These are phyloP conservation scores for Phodopus roborovskii DNA, from an alignment of 2,113 vertebrate species.

Conservation along the genomic window DNA sequence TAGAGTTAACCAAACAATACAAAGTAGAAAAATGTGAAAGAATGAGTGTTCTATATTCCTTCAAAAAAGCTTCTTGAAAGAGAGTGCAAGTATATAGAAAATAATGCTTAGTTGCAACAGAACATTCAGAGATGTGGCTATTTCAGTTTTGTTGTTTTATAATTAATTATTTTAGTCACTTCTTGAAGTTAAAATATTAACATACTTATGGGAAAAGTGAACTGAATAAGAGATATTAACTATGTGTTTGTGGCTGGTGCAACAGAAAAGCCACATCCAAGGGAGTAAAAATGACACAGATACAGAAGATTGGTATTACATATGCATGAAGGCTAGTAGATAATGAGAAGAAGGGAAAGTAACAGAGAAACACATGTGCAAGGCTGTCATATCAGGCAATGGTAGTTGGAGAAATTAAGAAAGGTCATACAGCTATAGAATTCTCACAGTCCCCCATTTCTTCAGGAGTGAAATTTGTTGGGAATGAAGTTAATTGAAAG, in stretches of 20 bases:
- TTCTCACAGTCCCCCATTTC: not conserved
- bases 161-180: not conserved
- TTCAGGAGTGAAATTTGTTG: not conserved
- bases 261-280: not conserved
- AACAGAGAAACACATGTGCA: not conserved
- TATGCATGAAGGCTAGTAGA: not conserved
- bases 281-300: not conserved
- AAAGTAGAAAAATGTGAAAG: not conserved
- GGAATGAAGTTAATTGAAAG: not conserved
- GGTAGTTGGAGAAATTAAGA: not conserved
- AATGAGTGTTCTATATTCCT: not conserved
- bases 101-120: not conserved
- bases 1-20: not conserved
- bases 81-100: not conserved
- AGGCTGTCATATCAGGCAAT: not conserved
- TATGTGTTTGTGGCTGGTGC: too few species aligned
- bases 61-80: not conserved
- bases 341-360: not conserved
- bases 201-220: not conserved
- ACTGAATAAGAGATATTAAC: too few species aligned
- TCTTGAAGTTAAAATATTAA: not conserved
- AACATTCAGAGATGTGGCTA: not conserved
- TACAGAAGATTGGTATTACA: not conserved
- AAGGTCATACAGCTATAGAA: not conserved
- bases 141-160: not conserved